Conservation (phyloP, 2,888 invertebrate genomes). For the Drosophila planitibia region DNA sequence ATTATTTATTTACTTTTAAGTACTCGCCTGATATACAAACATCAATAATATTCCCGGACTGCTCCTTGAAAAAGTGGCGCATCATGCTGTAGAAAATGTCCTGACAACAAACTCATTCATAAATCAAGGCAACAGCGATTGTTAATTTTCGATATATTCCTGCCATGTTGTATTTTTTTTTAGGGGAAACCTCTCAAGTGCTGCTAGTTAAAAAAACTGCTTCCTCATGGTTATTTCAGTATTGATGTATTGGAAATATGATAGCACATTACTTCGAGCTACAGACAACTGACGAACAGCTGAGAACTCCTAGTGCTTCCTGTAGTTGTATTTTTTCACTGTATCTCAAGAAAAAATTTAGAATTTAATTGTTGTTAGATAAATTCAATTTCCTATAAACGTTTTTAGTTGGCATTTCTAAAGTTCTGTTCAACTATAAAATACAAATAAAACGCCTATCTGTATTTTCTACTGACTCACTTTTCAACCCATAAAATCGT, state of each 20-base stretch:
- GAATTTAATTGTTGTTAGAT: neutral
- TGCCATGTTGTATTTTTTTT: conserved; percentile 34
- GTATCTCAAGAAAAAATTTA: conserved; percentile 4
- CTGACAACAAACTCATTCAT: conserved; percentile 73
- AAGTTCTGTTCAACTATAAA: neutral
- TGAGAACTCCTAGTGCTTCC: conserved; percentile 25
- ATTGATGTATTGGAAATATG: conserved; percentile 59
- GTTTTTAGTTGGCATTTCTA: neutral
- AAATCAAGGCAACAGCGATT: conserved; percentile 70
- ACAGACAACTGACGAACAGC: conserved; percentile 53
- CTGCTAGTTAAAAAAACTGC: conserved; percentile 53
- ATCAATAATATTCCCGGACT: conserved; percentile 1
- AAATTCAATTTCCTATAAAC: neutral
- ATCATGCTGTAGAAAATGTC: conserved; percentile 61
- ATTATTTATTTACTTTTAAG: conserved; percentile 76
- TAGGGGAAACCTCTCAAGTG: conserved; percentile 62
- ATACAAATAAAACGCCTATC: neutral
- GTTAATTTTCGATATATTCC: conserved; percentile 65
- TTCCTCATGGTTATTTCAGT: conserved; percentile 74
- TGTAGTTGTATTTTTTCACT: conserved; percentile 20
- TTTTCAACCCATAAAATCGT: conserved; percentile 1
- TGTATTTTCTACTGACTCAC: conserved; percentile 12
- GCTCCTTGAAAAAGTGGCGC: conserved; percentile 45
- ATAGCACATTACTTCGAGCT: conserved; percentile 56
- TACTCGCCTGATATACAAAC: conserved; percentile 36